Percentiles rank a stretch among this genome's conserved stretches.
These are phyloP conservation scores for Craterocephalus amniculus DNA, from an alignment of 2,797 vertebrate species.

Conservation along the genomic window DNA sequence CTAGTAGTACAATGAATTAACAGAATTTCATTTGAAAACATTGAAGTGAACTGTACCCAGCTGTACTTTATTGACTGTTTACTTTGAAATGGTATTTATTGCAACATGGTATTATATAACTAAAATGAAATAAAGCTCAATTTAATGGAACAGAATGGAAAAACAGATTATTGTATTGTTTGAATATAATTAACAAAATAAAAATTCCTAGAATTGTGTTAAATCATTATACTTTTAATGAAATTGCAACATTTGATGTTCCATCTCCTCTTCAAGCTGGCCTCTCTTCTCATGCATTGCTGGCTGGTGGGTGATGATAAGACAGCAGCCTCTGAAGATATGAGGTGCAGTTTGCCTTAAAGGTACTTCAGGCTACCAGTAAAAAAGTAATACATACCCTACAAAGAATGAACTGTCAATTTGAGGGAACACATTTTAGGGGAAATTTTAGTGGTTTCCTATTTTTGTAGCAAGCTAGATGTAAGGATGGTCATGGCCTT, in stretches of 20 bases:
- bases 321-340: constrained; percentile 45
- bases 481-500: too few species aligned
- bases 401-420: background rate
- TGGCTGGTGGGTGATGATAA: constrained; percentile 72
- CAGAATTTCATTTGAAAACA: background rate
- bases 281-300: constrained; percentile 36
- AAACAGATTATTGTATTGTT: background rate
- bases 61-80: background rate
- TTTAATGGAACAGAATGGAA: background rate
- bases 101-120: background rate
- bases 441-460: background rate
- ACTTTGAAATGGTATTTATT: background rate
- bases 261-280: constrained; percentile 23
- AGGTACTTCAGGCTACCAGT: background rate
- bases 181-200: background rate
- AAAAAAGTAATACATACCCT: background rate
- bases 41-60: background rate
- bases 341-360: background rate
- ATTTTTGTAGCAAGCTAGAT: background rate
- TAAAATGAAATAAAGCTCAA: background rate
- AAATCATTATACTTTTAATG: background rate
- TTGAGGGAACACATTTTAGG: background rate
- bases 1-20: background rate
- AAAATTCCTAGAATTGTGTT: background rate
- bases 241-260: background rate